Conservation (phyloP, 2,888 invertebrate species). For the Trissoscelio sp. region DNA sequence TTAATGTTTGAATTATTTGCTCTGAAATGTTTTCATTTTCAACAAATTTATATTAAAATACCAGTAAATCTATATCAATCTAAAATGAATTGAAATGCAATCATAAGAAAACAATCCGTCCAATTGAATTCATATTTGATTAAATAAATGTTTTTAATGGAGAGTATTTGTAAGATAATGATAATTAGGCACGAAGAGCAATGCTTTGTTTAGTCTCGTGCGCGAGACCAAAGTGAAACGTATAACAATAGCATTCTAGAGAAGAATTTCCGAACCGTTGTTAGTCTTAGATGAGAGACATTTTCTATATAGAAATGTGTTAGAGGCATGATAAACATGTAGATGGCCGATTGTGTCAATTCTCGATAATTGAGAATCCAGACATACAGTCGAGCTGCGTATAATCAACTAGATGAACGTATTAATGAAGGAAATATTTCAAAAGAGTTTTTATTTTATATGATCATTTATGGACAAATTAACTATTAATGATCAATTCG, state of each 20-base stretch:
- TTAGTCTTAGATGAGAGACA: constrained; percentile 58
- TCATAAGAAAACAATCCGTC: no score
- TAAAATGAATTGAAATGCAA: no score
- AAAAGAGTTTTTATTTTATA: no score
- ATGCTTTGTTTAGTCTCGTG: constrained; percentile 82
- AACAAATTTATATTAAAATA: no score
- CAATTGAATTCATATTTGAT: no score
- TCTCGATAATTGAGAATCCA: constrained; percentile 87
- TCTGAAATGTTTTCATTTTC: no score
- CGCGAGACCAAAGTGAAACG: constrained; percentile 80
- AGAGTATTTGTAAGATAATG: constrained; percentile 66
- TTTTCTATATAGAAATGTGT: constrained; percentile 68
- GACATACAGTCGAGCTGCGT: constrained; percentile 83
- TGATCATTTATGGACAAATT: no score
- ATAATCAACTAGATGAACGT: constrained; percentile 30
- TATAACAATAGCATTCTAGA: constrained; percentile 78
- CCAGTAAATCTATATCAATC: no score
- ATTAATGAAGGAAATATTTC: constrained; percentile 13
- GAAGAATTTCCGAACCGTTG: constrained; percentile 11
- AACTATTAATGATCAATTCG: no score
- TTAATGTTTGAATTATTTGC: no score
- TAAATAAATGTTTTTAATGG: no score
- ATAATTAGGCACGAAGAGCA: constrained; percentile 67
- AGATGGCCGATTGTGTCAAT: constrained; percentile 86
- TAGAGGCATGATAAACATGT: constrained; percentile 60